Base-by-base conservation (phyloP, 1,140 invertebrate species). In the Agrypnia vestita region DNA sequence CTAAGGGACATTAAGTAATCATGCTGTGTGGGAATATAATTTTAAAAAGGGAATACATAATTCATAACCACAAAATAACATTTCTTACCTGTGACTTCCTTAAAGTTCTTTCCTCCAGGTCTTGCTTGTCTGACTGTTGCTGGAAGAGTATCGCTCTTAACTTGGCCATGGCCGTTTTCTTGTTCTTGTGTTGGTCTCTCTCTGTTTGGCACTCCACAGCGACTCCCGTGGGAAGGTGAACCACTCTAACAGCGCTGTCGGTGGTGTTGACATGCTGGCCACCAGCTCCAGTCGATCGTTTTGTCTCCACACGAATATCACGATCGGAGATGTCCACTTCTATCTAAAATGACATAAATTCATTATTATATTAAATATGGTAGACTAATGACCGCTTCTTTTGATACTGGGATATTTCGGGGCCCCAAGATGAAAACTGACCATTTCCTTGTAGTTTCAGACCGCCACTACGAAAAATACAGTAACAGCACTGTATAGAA, bases 251-350 rank as follows among this genome's bases (percentile, higher is more conserved):
- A 15, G 97, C 97, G 84, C 95, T 97, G 82, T 99, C 96, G 0
- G 96, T 98, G 67, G 93, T 98, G 85, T 99, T 99, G 0, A 99
- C 98, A 90, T 97, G 94, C 85, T 99, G 98, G 0, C 98, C 98
- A 0, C 98, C 98, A 0, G 97, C 94, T 3, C 98, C 98, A 84
- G 93, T 93, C 0, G 98, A 93, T 84, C 94, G 89, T 87, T 96
- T 99, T 1, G 96, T 96, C 86, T 99, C 97, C 84, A 99, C 94
- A 84, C 92, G 93, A 4, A 99, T 88, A 86, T 96, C 95, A 76
- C 91, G 91, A 0, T 92, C 90, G 0, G 92, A 85, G 12, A 96
- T 89, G 11, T 87, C 82, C 11, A 95, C 80, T 79, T 95, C 91
- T 73, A 94, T 88, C 82, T 83, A 46, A 51, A 67, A 59, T 35